Percentiles rank a stretch among this genome's conserved stretches.
Conservation (phyloP, 2,113 vertebrate genomes). For the Talpa occidentalis region DNA sequence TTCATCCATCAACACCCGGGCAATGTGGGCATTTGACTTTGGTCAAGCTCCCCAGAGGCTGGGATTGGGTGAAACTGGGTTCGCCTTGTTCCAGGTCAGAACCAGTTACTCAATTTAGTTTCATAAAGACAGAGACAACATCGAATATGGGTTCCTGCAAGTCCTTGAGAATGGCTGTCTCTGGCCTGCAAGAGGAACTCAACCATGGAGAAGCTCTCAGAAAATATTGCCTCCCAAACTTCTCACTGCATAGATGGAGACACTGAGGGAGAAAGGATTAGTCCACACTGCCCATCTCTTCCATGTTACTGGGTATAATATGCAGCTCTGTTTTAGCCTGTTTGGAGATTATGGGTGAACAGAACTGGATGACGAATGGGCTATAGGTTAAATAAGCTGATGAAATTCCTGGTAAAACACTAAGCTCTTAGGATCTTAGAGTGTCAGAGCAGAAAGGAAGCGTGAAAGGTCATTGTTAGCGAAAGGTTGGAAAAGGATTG, state of each 20-base stretch:
- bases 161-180: neutral
- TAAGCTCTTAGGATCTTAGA: neutral
- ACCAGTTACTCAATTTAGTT: constrained; percentile 20
- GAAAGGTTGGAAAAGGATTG: neutral
- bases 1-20: neutral
- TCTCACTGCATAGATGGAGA: neutral
- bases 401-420: neutral
- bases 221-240: neutral
- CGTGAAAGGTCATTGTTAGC: neutral
- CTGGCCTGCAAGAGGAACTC: neutral
- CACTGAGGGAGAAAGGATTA: neutral
- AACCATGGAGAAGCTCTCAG: neutral
- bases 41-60: neutral
- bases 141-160: neutral
- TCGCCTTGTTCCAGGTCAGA: constrained; percentile 4
- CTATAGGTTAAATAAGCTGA: neutral
- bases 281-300: neutral
- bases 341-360: neutral
- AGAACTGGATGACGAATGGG: neutral
- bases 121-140: constrained; percentile 14
- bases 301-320: neutral
- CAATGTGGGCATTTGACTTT: constrained; percentile 45
- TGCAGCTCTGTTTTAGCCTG: neutral
- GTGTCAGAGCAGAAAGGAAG: neutral
- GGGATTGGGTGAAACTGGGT: neutral